These are phyloP conservation scores for Calonectris borealis DNA, from an alignment of 2,113 vertebrate genomes.

Conservation along the genomic window DNA sequence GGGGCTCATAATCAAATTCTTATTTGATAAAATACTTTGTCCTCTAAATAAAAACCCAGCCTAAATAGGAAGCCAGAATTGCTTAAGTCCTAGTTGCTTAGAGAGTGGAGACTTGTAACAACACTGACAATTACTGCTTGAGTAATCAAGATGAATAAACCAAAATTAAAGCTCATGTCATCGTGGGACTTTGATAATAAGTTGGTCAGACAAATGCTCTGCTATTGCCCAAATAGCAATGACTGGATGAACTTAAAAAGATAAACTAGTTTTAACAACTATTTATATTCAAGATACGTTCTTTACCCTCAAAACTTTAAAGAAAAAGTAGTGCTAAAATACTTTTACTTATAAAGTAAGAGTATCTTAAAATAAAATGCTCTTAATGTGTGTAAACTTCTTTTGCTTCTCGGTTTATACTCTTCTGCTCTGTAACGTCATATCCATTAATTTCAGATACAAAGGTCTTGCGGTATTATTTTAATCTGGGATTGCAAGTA, in stretches of 20 bases:
- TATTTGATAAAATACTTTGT: not conserved
- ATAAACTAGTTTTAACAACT: not conserved
- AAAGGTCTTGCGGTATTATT: slow-evolving; percentile 93
- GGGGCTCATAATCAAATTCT: not conserved
- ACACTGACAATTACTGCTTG: not conserved
- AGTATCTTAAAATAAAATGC: not conserved
- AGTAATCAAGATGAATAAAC: not conserved
- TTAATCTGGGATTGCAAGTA: slow-evolving; percentile 95
- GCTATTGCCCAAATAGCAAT: not conserved
- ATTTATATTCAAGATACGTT: not conserved
- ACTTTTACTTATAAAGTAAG: not conserved
- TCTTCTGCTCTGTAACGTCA: not conserved
- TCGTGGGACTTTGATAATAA: not conserved
- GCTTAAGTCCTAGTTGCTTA: not conserved
- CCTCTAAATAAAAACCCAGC: not conserved
- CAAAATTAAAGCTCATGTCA: not conserved
- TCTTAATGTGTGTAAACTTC: not conserved
- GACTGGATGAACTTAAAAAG: not conserved
- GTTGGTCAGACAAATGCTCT: not conserved
- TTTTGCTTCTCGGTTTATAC: not conserved
- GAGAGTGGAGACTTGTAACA: not conserved
- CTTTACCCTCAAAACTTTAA: not conserved
- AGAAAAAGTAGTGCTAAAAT: not conserved
- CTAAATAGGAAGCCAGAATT: not conserved
- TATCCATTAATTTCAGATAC: slow-evolving; percentile 80